Conservation (phyloP, 1,140 invertebrate species). For the Neelides sp. region DNA sequence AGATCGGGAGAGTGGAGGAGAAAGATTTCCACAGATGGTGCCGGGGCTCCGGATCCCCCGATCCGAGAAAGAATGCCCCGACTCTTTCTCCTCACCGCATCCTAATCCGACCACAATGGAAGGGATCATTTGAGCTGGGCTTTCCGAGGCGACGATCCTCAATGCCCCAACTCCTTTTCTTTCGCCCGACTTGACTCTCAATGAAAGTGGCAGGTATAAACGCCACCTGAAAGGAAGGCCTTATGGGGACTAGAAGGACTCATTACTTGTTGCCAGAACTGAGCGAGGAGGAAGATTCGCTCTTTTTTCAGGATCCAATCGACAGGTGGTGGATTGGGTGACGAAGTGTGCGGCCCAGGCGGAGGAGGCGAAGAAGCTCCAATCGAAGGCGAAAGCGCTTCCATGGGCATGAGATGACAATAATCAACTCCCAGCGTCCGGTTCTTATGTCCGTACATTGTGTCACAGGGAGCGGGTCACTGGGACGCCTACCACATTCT, state of each 20-base stretch:
- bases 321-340: slow-evolving; percentile 45
- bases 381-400: slow-evolving; percentile 25
- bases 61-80: background rate
- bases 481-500: too few species aligned
- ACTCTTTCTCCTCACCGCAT: background rate
- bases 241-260: slow-evolving; percentile 4
- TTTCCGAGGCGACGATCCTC: slow-evolving; percentile 14
- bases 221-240: too few species aligned
- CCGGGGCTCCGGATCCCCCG: slow-evolving; percentile 6
- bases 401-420: slow-evolving; percentile 27
- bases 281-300: slow-evolving; percentile 75
- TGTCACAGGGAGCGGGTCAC: too few species aligned
- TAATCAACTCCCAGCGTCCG: slow-evolving; percentile 25
- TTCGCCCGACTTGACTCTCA: slow-evolving; percentile 19
- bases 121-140: slow-evolving; percentile 27
- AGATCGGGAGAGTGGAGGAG: slow-evolving; percentile 8
- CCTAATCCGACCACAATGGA: background rate
- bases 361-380: slow-evolving; percentile 25
- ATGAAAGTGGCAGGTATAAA: background rate
- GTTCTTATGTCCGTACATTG: slow-evolving; percentile 30
- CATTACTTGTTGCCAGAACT: slow-evolving; percentile 87
- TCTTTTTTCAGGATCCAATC: slow-evolving; percentile 91
- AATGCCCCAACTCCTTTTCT: slow-evolving; percentile 24
- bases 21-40: slow-evolving; percentile 14
- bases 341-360: slow-evolving; percentile 22